phyloP scores from a whole-genome alignment of 2,888 invertebrate genomes.

The Heliconius erato region DNA sequence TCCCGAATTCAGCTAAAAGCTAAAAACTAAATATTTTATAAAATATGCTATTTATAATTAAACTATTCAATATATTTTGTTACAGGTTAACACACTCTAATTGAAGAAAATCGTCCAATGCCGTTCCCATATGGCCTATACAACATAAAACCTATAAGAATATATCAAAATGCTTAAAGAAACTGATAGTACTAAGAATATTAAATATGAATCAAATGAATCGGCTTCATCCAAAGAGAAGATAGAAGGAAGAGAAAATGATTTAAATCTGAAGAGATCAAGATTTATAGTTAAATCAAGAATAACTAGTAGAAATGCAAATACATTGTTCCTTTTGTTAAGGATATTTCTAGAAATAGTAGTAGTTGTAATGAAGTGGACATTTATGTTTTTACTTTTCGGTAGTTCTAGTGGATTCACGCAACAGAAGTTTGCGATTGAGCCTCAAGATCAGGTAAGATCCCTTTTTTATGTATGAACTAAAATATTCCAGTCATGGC shows the following conservation, averaged over 20 bases:
- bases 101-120: conserved; percentile 3
- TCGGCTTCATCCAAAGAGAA: conserved; percentile 24
- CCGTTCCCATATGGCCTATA: conserved; percentile 39
- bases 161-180: conserved; percentile 44
- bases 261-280: conserved; percentile 11
- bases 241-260: conserved; percentile 9
- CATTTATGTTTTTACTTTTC: conserved; percentile 62
- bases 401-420: conserved; percentile 66
- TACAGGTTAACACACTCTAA: neutral
- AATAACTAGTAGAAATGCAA: conserved; percentile 74
- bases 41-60: too few species aligned
- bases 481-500: too few species aligned
- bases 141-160: conserved; percentile 19
- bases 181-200: conserved; percentile 26
- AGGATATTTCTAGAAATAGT: conserved; percentile 64
- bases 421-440: conserved; percentile 80
- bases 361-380: conserved; percentile 61
- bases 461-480: conserved; percentile 12
- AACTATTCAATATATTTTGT: conserved; percentile 16
- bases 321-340: conserved; percentile 76
- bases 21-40: too few species aligned
- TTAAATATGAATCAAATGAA: conserved; percentile 28
- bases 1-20: too few species aligned
- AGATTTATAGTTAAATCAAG: conserved; percentile 60
- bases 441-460: conserved; percentile 81